These are phyloP conservation scores for Neomonachus schauinslandi DNA, from an alignment of 2,113 vertebrate genomes.

Conservation along the genomic window DNA sequence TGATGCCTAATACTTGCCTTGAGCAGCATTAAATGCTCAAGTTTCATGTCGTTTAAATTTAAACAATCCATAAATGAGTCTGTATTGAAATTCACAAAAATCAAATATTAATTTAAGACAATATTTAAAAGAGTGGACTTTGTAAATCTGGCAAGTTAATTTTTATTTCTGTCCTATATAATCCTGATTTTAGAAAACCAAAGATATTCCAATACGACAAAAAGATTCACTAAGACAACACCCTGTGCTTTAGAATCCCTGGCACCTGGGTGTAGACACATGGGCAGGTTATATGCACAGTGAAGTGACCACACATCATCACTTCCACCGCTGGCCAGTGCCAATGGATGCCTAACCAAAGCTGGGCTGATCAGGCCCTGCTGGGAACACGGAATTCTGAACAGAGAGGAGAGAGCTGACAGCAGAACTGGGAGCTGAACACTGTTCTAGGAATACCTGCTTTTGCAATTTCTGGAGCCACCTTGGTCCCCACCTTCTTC, in stretches of 20 bases:
- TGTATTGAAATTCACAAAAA: background rate
- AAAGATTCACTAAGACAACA: background rate
- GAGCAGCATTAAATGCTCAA: background rate
- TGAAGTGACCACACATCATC: background rate
- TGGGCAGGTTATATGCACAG: background rate
- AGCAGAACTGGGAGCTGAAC: background rate
- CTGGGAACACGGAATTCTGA: background rate
- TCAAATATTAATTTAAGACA: background rate
- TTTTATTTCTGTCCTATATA: background rate
- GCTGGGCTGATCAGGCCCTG: background rate
- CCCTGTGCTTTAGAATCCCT: background rate
- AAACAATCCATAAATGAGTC: background rate
- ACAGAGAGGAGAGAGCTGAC: background rate
- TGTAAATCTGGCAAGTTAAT: background rate
- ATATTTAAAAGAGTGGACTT: background rate
- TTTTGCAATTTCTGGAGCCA: background rate
- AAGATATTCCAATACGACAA: background rate
- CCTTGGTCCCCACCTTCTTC: background rate
- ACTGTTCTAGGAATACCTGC: background rate
- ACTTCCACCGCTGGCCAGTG: background rate
- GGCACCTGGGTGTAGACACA: background rate
- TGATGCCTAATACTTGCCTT: background rate
- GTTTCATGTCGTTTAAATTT: background rate
- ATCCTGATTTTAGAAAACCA: constrained; percentile 10
- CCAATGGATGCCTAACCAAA: background rate